phyloP scores from a whole-genome alignment of 92 coral and sea anemone species.

The Phenganax subtilis region DNA sequence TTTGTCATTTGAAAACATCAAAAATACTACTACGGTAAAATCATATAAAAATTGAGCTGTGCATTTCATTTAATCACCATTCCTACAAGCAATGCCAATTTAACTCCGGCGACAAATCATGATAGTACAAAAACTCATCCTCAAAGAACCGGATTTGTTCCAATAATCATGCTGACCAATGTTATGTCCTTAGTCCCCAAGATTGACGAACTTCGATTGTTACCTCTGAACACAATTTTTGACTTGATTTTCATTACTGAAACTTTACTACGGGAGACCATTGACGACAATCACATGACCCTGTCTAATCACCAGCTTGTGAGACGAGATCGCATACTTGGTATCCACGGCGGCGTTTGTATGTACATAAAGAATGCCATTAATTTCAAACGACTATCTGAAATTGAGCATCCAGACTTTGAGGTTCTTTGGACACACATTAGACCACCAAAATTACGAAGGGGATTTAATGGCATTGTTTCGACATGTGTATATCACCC shows the following conservation, averaged over 20 bases:
- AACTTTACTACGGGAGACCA: conserved; percentile 9
- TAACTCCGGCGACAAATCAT: too few species aligned
- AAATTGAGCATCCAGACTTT: background rate
- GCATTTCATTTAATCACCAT: too few species aligned
- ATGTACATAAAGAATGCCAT: conserved; percentile 5
- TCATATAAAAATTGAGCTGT: too few species aligned
- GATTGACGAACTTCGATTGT: conserved; percentile 11
- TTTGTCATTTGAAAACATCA: too few species aligned
- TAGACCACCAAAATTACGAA: conserved; percentile 5
- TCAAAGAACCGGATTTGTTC: conserved; percentile 7
- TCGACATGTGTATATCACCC: background rate
- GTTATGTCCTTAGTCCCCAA: conserved; percentile 7
- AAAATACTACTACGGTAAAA: too few species aligned
- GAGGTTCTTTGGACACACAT: conserved; percentile 9
- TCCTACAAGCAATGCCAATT: too few species aligned
- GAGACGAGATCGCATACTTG: conserved; percentile 10
- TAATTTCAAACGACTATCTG: background rate
- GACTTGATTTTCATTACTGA: conserved; percentile 4
- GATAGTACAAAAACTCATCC: too few species aligned
- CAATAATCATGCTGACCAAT: background rate
- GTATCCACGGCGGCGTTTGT: conserved; percentile 8
- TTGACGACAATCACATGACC: conserved; percentile 4
- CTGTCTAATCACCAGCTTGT: background rate
- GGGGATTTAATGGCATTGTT: conserved; percentile 2
- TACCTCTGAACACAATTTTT: conserved; percentile 13